A percentile compares a stretch with the other conserved stretches of the same genome.
Evolutionary conservation across 2,113 vertebrate genomes (phyloP).

Genomic region (Cynopterus brachyotis): DNA sequence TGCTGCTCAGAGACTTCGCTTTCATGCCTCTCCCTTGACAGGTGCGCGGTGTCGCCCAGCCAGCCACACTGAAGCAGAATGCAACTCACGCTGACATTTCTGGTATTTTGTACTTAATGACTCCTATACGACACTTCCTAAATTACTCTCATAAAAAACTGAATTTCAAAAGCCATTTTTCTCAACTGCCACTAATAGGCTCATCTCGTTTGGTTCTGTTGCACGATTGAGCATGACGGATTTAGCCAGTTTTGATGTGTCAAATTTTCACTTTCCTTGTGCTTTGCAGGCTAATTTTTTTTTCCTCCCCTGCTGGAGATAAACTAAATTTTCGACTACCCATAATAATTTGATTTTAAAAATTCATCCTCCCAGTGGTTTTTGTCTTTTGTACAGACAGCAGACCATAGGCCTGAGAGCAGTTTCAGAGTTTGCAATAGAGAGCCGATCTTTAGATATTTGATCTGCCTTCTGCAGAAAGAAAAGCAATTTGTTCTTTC

Average conservation of each 20-base stretch:
- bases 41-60: not conserved
- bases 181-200: slow-evolving; percentile 22
- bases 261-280: not conserved
- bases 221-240: not conserved
- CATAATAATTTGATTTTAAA: not conserved
- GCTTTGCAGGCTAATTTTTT: not conserved
- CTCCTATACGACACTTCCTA: slow-evolving; percentile 49
- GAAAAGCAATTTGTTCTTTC: not conserved
- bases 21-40: not conserved
- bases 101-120: slow-evolving; percentile 53
- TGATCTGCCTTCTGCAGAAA: not conserved
- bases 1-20: not conserved
- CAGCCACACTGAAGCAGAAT: slow-evolving; percentile 52
- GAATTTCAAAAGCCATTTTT: slow-evolving; percentile 52
- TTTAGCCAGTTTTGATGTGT: not conserved
- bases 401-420: no score
- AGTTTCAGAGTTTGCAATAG: not conserved
- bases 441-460: not conserved
- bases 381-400: not conserved
- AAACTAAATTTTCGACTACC: slow-evolving; percentile 5
- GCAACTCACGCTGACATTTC: slow-evolving; percentile 45
- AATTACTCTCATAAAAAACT: slow-evolving; percentile 56
- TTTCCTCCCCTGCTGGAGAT: not conserved
- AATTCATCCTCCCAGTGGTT: not conserved
- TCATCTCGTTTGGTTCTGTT: slow-evolving; percentile 13